Base-by-base conservation (phyloP, 2,797 vertebrate genomes). In the Gobio occitaniae region DNA sequence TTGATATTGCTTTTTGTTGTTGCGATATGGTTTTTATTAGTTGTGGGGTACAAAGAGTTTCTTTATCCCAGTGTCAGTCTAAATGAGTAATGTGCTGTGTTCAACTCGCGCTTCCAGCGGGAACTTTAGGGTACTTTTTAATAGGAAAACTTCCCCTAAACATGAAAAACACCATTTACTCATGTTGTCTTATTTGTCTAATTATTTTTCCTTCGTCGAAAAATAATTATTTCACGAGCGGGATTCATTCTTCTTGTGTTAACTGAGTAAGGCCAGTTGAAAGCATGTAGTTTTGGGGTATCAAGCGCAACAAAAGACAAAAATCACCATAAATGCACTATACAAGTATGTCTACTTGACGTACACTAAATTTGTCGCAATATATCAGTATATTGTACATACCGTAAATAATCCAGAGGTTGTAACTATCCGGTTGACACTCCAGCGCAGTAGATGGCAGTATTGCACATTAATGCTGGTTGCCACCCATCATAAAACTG, bases 1-100 rank as follows among this genome's bases (percentile, higher is more conserved):
- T 7, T 21, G 56, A 86, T 90, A 93, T 92, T 92, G 86, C 87
- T 88, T 91, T 88, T 88, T 91, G 84, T 84, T 80, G 59, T 5
- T 1, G 29, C 19, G 59, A 90, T 89, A 92, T 87, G 84, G 72
- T 84, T 90, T 84, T 89, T 89, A 92, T 92, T 87, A 90, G 82
- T 70, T 38, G 25, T 61, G 36, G 4, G 65, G 21, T 78, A 71
- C 68, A 47, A 54, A 47, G 9, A 63, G 68, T 59, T 80, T 69
- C 63, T 54, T 52, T 47, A n/a, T 10, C 59, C 48, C 50, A n/a
- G 47, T 77, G 78, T 75, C 36, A 68, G 78, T 21, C 71, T 56
- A 68, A 81, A 47, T 88, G 66, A 75, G 70, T 65, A 77, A 80
- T 86, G 84, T 44, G 36, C 19, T 7, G 15, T 41, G 66, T 81